These are phyloP conservation scores for Drosophila tristis DNA, from an alignment of 1,140 invertebrate species.

Conservation along the genomic window DNA sequence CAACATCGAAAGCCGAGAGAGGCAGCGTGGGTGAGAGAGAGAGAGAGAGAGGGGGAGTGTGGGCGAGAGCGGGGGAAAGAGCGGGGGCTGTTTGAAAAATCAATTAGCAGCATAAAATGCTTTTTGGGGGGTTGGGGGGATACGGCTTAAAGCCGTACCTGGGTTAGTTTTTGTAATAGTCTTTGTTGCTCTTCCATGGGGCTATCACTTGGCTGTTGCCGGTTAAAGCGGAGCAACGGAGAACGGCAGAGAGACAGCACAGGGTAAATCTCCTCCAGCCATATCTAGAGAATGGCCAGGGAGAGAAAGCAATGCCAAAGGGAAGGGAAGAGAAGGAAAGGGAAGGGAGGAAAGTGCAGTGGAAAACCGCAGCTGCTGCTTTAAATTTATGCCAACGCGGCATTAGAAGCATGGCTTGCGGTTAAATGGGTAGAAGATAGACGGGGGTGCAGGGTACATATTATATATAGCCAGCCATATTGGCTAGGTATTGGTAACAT, in stretches of 20 bases:
- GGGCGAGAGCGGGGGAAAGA: constrained; percentile 1
- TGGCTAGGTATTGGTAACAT: constrained; percentile 69
- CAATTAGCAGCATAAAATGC: constrained; percentile 76
- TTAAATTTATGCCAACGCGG: constrained; percentile 78
- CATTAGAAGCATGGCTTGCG: constrained; percentile 77
- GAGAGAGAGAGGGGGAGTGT: background rate
- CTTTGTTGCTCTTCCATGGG: constrained; percentile 7
- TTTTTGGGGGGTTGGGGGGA: constrained; percentile 34
- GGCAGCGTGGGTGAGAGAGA: background rate
- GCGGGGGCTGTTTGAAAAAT: constrained; percentile 57
- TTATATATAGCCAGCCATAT: constrained; percentile 48
- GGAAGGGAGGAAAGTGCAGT: constrained; percentile 21
- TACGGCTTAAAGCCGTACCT: constrained; percentile 45
- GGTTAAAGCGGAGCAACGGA: constrained; percentile 27
- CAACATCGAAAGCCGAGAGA: constrained; percentile 12
- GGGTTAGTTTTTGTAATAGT: constrained; percentile 35
- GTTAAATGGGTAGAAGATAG: constrained; percentile 43
- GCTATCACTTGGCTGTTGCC: constrained; percentile 15
- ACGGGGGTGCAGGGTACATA: no score
- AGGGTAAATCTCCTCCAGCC: constrained; percentile 3
- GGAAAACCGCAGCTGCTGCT: constrained; percentile 78
- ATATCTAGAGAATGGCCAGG: background rate
- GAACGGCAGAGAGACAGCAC: background rate
- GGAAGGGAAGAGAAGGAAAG: background rate
- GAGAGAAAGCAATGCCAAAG: background rate